Evolutionary conservation across 2,797 vertebrate species (phyloP).

Genomic region (Cygnus olor): DNA sequence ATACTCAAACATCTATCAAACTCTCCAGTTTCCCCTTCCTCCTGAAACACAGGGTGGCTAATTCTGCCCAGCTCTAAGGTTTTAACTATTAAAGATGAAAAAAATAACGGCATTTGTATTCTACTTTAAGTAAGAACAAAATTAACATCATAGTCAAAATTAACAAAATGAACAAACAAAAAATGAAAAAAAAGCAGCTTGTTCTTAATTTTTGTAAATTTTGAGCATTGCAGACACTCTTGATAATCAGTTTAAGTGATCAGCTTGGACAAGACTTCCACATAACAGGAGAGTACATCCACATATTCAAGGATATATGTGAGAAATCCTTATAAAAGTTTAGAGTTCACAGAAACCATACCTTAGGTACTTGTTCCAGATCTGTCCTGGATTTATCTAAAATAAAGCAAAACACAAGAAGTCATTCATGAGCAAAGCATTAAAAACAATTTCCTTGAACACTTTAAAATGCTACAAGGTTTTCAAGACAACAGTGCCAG

Average conservation of each 20-base stretch:
- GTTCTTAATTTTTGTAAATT: not conserved
- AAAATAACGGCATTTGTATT: not conserved
- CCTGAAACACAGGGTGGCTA: not conserved
- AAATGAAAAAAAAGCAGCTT: not conserved
- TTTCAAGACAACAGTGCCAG: not conserved
- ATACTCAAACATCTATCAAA: not conserved
- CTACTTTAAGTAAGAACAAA: not conserved
- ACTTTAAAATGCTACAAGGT: not conserved
- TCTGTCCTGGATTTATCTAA: slow-evolving; percentile 95
- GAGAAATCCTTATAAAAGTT: slow-evolving; percentile 14
- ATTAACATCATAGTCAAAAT: not conserved
- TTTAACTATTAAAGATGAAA: not conserved
- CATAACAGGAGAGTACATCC: not conserved
- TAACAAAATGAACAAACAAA: not conserved
- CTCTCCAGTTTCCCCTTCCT: not conserved
- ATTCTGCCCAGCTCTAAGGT: not conserved
- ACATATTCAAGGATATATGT: not conserved
- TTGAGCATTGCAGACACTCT: not conserved
- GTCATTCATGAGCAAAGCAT: not conserved
- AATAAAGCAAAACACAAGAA: slow-evolving; percentile 58
- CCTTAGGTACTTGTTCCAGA: slow-evolving; percentile 98
- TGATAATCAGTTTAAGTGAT: not conserved
- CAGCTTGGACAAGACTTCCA: not conserved
- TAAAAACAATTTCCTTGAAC: not conserved
- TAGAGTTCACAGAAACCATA: slow-evolving; percentile 65